These are phyloP conservation scores for Rhyacophila evoluta DNA, from an alignment of 2,888 invertebrate species.

Conservation along the genomic window DNA sequence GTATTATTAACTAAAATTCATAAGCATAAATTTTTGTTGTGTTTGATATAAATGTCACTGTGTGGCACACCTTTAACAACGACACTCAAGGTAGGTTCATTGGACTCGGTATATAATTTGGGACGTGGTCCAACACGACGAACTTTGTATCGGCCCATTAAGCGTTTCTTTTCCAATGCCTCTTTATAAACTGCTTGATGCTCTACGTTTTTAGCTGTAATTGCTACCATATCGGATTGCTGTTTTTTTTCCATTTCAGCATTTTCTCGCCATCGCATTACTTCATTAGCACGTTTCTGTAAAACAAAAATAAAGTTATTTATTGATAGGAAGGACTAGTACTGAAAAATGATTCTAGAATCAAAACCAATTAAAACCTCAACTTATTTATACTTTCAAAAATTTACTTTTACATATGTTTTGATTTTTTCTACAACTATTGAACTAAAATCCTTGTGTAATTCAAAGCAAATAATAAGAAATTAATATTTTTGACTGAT, in stretches of 20 bases:
- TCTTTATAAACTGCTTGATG: conserved; percentile 76
- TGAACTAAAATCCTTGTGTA: too few species aligned
- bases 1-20: too few species aligned
- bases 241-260: conserved; percentile 74
- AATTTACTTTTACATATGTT: too few species aligned
- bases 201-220: conserved; percentile 74
- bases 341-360: too few species aligned
- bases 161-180: conserved; percentile 71
- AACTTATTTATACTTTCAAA: too few species aligned
- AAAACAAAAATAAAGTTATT: conserved; percentile 36
- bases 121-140: conserved; percentile 71
- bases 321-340: too few species aligned
- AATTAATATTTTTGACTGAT: too few species aligned
- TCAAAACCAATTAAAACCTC: too few species aligned
- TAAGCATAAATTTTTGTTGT: too few species aligned
- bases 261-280: conserved; percentile 75
- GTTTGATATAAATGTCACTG: too few species aligned
- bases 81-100: conserved; percentile 72
- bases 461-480: too few species aligned
- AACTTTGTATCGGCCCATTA: conserved; percentile 71
- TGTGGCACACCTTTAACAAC: conserved; percentile 74
- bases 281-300: conserved; percentile 76
- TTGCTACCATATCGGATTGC: conserved; percentile 72
- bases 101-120: conserved; percentile 64
- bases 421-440: too few species aligned